Evolutionary conservation across 2,888 invertebrate species (phyloP).

Genomic region (Clivina fossor): DNA sequence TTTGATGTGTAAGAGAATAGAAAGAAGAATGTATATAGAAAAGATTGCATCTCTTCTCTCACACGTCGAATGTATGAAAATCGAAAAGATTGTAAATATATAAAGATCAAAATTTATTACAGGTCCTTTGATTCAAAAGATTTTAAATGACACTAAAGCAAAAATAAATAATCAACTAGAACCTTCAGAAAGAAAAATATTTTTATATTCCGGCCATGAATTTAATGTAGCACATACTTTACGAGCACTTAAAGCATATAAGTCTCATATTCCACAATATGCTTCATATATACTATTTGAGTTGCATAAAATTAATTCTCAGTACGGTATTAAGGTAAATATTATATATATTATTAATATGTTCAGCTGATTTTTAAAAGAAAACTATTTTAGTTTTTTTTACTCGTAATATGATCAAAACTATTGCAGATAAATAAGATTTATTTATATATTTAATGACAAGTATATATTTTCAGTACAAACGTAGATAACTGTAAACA

Average conservation of each 20-base stretch:
- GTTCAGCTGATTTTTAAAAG: too few relatives aligned
- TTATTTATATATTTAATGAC: too few relatives aligned
- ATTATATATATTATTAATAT: too few relatives aligned
- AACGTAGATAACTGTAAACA: too few relatives aligned
- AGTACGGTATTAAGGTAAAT: conserved; percentile 39
- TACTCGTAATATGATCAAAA: too few relatives aligned
- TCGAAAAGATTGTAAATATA: not conserved
- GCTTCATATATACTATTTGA: conserved; percentile 38
- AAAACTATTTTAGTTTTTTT: too few relatives aligned
- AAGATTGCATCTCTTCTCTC: too few relatives aligned
- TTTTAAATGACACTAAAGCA: conserved; percentile 32
- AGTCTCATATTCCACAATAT: conserved; percentile 35
- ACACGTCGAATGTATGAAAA: too few relatives aligned
- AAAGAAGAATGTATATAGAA: too few relatives aligned
- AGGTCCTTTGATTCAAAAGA: conserved; percentile 38
- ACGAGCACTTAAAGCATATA: conserved; percentile 29
- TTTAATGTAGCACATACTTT: conserved; percentile 36
- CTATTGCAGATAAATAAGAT: too few relatives aligned
- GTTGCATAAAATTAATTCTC: conserved; percentile 37
- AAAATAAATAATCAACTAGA: conserved; percentile 32
- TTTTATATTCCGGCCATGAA: conserved; percentile 41
- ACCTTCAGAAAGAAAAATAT: conserved; percentile 36
- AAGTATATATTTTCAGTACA: too few relatives aligned
- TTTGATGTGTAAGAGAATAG: too few relatives aligned
- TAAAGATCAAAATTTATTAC: not conserved